These are phyloP conservation scores for Antedon mediterranea DNA, from an alignment of 53 echinoderm and acorn worm species.

Conservation along the genomic window DNA sequence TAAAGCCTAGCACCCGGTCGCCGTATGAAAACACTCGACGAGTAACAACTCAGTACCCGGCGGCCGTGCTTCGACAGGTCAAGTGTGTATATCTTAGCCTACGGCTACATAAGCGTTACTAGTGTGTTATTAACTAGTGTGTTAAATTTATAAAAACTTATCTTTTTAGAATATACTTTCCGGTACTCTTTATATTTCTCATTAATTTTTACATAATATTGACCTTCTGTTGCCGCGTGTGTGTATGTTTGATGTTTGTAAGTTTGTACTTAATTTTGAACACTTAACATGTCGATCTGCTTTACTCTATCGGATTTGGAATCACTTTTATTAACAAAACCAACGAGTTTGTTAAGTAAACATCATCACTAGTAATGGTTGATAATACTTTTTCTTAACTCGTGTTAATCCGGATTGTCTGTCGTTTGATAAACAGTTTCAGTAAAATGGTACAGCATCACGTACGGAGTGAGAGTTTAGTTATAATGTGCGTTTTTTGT, in stretches of 20 bases:
- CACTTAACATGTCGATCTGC: background rate
- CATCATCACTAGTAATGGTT: background rate
- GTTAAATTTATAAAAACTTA: background rate
- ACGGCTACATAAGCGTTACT: background rate
- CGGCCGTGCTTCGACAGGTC: background rate
- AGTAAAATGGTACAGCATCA: too few relatives aligned
- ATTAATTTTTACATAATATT: too few relatives aligned
- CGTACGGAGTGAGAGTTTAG: too few relatives aligned
- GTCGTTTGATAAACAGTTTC: too few relatives aligned
- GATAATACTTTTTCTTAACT: background rate
- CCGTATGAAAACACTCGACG: background rate
- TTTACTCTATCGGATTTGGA: background rate
- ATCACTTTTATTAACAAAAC: background rate
- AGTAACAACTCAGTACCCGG: background rate
- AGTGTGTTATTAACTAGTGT: background rate
- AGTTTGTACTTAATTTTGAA: background rate
- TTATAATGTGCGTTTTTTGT: too few relatives aligned
- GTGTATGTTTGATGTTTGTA: too few relatives aligned
- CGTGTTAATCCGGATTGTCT: too few relatives aligned
- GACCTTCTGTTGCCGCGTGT: too few relatives aligned
- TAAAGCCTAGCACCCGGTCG: background rate
- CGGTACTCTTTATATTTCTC: background rate
- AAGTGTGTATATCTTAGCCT: background rate
- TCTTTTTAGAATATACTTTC: background rate
- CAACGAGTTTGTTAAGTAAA: background rate